Conservation (phyloP, 2,797 vertebrate genomes). For the Bovichtus variegatus region DNA sequence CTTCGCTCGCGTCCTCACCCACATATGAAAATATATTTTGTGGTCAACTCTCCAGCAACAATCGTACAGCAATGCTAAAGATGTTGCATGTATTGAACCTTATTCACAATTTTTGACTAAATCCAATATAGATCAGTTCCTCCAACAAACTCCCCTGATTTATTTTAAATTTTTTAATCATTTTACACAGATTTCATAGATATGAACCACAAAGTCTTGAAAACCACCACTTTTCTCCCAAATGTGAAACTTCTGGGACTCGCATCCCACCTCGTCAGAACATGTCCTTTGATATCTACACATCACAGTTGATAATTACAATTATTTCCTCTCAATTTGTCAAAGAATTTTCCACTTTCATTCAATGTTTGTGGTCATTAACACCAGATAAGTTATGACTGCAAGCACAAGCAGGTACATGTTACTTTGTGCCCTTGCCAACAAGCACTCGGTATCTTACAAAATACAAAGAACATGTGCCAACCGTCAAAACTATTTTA, state of each 20-base stretch:
- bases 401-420: constrained; percentile 16
- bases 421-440: constrained; percentile 41
- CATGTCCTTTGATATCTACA: constrained; percentile 23
- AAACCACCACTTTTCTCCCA: constrained; percentile 23
- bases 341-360: constrained; percentile 31
- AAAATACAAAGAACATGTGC: constrained; percentile 25
- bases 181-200: constrained; percentile 32
- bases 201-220: constrained; percentile 36
- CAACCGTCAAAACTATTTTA: constrained; percentile 3
- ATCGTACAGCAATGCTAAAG: constrained; percentile 25
- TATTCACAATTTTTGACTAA: constrained; percentile 3
- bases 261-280: constrained; percentile 50
- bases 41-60: constrained; percentile 40
- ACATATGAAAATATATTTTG: constrained; percentile 49
- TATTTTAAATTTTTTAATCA: background rate
- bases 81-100: constrained; percentile 6
- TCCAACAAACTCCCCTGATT: constrained; percentile 18
- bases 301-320: background rate
- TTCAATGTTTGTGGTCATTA: constrained; percentile 20
- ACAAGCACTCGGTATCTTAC: constrained; percentile 6
- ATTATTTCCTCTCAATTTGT: constrained; percentile 60
- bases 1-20: constrained; percentile 46
- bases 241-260: constrained; percentile 56
- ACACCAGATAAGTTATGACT: background rate
- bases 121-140: constrained; percentile 29